Evolutionary conservation across 2,888 invertebrate species (phyloP).

Genomic region (Metallyticus violacea): DNA sequence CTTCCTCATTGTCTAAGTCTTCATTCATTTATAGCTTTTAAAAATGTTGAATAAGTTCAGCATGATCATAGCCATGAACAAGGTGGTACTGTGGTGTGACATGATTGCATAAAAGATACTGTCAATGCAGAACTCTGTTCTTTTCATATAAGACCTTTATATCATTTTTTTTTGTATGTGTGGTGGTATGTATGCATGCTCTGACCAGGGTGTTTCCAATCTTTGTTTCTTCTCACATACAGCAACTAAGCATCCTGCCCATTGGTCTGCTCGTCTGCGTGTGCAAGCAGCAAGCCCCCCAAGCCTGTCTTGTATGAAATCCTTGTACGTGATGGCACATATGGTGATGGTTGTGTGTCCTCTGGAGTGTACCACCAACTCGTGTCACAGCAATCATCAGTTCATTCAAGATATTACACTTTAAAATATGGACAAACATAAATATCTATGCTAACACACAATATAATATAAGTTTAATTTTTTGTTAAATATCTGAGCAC

Average conservation of each 20-base stretch:
- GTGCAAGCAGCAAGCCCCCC: conserved; percentile 15
- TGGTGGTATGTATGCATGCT: conserved; percentile 11
- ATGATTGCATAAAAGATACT: neutral
- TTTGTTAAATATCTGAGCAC: neutral
- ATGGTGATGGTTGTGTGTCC: neutral
- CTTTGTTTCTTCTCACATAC: conserved; percentile 24
- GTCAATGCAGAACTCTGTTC: neutral
- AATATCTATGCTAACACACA: neutral
- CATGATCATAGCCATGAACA: too few relatives aligned
- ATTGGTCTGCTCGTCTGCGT: conserved; percentile 1
- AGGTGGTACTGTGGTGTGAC: too few relatives aligned
- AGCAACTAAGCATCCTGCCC: conserved; percentile 22
- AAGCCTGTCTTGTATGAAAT: conserved; percentile 4
- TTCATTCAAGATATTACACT: neutral
- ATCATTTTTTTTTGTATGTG: neutral
- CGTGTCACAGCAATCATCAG: conserved; percentile 16
- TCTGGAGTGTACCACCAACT: conserved; percentile 11
- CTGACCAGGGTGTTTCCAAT: conserved; percentile 1
- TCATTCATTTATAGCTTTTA: too few relatives aligned
- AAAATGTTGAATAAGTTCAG: too few relatives aligned
- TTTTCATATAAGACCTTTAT: neutral
- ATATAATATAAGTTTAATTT: neutral
- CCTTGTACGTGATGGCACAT: conserved; percentile 4
- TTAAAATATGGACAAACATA: neutral
- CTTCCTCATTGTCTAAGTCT: too few relatives aligned